Evolutionary conservation across 2,797 vertebrate species (phyloP), one percentile per base, ranked within the genome.

Genomic region (Tadarida brasiliensis): DNA sequence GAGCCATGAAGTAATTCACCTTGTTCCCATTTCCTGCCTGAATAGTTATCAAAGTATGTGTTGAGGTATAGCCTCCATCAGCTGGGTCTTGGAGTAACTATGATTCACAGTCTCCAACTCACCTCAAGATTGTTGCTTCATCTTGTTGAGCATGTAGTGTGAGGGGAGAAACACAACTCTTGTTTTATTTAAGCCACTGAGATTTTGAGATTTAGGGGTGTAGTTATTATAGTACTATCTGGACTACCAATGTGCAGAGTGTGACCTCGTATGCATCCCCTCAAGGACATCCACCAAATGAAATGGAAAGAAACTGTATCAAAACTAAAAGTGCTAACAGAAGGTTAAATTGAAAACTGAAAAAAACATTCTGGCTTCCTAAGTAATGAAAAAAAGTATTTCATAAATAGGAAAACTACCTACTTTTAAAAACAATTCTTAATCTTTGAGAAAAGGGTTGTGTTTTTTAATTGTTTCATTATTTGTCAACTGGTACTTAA

Each of bases 381-480:
- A 87, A 4, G 17, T 12, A 61, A 81, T 61, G 14, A 33, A 81
- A 33, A 81, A 87, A 83, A 0, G 7, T 91, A 85, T 88, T 91
- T 92, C 20, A 83, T 1, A 95, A 83, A 14, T 70, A 22, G 11
- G 2, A 92, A 76, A 81, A 14, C 3, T 71, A 73, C n/a, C 12
- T 74, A n/a, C 74, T 77, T 84, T 56, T 70, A 70, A 86, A 63
- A 94, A 49, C 24, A 67, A 91, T 57, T 81, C 47, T 88, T 67
- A 30, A 59, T 56, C 8, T 86, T 74, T 71, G 7, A 80, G 28
- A 8, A 49, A 54, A 76, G 49, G 3, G 2, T 68, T 67, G 2
- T 30, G 2, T 47, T 54, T 3, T 28, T 33, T 59, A 6, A 33
- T 19, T 89, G 3, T 54, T 95, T 91, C 39, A 73, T 67, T 78